phyloP scores from a whole-genome alignment of 2,797 vertebrate species.

The Oryzias sinensis region DNA sequence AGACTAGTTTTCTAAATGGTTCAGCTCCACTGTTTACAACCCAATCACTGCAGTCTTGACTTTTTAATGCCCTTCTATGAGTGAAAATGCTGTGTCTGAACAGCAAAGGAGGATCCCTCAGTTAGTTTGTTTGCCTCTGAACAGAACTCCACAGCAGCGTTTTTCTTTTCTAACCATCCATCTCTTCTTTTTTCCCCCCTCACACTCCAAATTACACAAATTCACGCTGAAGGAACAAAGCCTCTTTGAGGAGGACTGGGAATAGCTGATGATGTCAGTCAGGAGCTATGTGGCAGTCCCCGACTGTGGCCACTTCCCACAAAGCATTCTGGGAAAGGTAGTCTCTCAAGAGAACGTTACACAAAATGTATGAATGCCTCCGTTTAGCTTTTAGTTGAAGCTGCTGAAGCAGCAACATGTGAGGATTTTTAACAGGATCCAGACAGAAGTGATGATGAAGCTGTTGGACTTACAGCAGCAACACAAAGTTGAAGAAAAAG shows the following conservation, averaged over 20 bases:
- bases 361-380: constrained; percentile 5
- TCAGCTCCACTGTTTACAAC: too few relatives aligned
- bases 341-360: constrained; percentile 13
- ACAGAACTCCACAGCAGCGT: neutral
- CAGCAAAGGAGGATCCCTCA: neutral
- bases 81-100: too few relatives aligned
- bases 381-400: too few relatives aligned
- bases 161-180: constrained; percentile 5
- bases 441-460: too few relatives aligned
- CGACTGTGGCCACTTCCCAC: constrained; percentile 36
- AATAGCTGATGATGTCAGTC: constrained; percentile 74
- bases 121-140: neutral
- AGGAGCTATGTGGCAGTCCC: constrained; percentile 65
- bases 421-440: too few relatives aligned
- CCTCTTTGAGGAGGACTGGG: constrained; percentile 55
- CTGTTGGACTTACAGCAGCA: too few relatives aligned
- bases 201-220: neutral
- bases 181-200: constrained; percentile 11
- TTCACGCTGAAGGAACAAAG: constrained; percentile 62
- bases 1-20: too few relatives aligned
- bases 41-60: too few relatives aligned
- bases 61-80: too few relatives aligned
- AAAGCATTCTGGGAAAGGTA: constrained; percentile 75
- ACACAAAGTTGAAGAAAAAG: too few relatives aligned
- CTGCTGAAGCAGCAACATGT: too few relatives aligned